These are phyloP conservation scores for Synanthedon vespiformis DNA, from an alignment of 2,888 invertebrate genomes.

Conservation along the genomic window DNA sequence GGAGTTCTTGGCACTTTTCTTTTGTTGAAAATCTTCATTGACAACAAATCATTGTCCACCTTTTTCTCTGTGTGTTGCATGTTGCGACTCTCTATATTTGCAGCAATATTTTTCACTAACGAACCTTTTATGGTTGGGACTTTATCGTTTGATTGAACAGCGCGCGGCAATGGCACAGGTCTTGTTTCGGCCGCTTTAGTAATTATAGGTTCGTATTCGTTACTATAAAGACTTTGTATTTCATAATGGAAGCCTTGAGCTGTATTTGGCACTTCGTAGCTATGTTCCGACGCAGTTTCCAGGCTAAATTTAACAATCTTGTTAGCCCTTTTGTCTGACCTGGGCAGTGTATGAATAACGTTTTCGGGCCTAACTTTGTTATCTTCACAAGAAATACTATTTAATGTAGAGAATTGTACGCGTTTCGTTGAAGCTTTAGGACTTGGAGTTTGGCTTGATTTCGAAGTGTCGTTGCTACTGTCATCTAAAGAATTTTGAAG, in stretches of 20 bases:
- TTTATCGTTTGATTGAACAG: conserved; percentile 33
- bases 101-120: conserved; percentile 63
- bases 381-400: conserved; percentile 70
- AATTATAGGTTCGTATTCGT: conserved; percentile 79
- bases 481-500: conserved; percentile 79
- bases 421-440: conserved; percentile 66
- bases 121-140: conserved; percentile 61
- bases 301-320: conserved; percentile 66
- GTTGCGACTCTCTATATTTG: conserved; percentile 58
- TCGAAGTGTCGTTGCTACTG: conserved; percentile 61
- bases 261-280: conserved; percentile 73
- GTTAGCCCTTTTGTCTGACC: conserved; percentile 56
- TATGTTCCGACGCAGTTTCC: conserved; percentile 68
- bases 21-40: conserved; percentile 63
- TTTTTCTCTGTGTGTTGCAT: conserved; percentile 63
- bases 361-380: conserved; percentile 38
- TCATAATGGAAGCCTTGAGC: conserved; percentile 66
- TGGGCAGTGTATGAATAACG: conserved; percentile 44
- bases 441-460: conserved; percentile 58
- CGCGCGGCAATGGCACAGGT: conserved; percentile 39
- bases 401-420: conserved; percentile 74
- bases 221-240: conserved; percentile 78
- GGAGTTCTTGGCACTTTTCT: conserved; percentile 75
- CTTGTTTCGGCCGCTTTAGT: conserved; percentile 55
- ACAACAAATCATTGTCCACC: conserved; percentile 42